Conservation (phyloP, 2,888 invertebrate genomes). For the Pteria penguin region DNA sequence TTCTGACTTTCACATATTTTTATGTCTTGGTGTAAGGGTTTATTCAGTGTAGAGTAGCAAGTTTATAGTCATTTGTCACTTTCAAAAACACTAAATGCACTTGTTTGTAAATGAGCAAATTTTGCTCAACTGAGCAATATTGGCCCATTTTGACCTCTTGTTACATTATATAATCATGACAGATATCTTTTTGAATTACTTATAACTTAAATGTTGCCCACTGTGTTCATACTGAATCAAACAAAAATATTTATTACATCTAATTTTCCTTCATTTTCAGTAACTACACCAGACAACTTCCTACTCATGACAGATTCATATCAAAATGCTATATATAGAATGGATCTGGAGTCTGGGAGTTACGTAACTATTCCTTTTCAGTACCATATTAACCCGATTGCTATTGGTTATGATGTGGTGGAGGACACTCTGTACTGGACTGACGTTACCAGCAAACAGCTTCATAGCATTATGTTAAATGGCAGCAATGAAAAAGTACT, state of each 20-base stretch:
- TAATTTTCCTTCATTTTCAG: constrained; percentile 37
- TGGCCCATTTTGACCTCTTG: too few species aligned
- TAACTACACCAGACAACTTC: constrained; percentile 63
- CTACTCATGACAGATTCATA: constrained; percentile 67
- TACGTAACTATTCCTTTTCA: constrained; percentile 58
- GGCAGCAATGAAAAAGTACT: constrained; percentile 56
- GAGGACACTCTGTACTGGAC: constrained; percentile 88
- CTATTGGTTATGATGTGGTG: constrained; percentile 91
- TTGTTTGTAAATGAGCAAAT: too few species aligned
- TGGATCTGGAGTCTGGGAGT: constrained; percentile 85
- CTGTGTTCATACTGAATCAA: too few species aligned
- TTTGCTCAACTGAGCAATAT: too few species aligned
- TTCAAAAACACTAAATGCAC: too few species aligned
- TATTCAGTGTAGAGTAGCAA: too few species aligned
- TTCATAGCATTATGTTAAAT: constrained; percentile 60
- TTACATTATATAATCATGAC: too few species aligned
- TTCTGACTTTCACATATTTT: too few species aligned
- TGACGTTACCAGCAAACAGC: constrained; percentile 83
- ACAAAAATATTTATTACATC: background rate
- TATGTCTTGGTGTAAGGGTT: too few species aligned
- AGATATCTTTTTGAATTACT: too few species aligned
- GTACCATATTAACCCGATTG: constrained; percentile 86
- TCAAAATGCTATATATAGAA: constrained; percentile 86
- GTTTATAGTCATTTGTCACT: too few species aligned
- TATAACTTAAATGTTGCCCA: too few species aligned